phyloP scores from a whole-genome alignment of 2,113 vertebrate species.

The Electrona antarctica region DNA sequence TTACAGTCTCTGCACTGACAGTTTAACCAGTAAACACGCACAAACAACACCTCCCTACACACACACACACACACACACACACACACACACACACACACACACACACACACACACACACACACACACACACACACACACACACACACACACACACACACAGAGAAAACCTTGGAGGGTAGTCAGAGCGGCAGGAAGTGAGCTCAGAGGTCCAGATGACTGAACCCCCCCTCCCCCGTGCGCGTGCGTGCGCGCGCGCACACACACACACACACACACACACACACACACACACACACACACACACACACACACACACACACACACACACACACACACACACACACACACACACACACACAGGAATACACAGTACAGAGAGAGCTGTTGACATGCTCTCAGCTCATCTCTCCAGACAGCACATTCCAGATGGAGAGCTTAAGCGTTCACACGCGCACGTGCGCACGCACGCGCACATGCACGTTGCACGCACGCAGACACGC shows the following conservation, averaged over 20 bases:
- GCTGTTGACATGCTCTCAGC: slow-evolving; percentile 50
- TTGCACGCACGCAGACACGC: slow-evolving; percentile 6
- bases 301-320: slow-evolving; percentile 33
- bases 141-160: slow-evolving; percentile 43
- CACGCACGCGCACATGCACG: slow-evolving; percentile 21
- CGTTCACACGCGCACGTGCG: slow-evolving; percentile 40
- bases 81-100: background rate
- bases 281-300: background rate
- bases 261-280: slow-evolving; percentile 2
- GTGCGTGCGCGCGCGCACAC: background rate
- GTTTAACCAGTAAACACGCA: no score
- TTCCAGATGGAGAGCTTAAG: slow-evolving; percentile 73
- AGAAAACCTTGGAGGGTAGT: background rate
- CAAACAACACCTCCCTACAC: no score
- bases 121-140: slow-evolving; percentile 28
- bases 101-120: slow-evolving; percentile 12
- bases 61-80: background rate
- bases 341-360: background rate
- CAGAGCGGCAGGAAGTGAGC: slow-evolving; percentile 67
- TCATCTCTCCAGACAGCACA: slow-evolving; percentile 66
- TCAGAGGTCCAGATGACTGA: slow-evolving; percentile 63
- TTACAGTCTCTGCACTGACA: no score
- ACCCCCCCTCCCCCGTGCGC: no score
- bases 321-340: slow-evolving; percentile 2
- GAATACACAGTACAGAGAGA: background rate